Base-by-base conservation (phyloP, 1,140 invertebrate genomes). In the Drosophila virilis region DNA sequence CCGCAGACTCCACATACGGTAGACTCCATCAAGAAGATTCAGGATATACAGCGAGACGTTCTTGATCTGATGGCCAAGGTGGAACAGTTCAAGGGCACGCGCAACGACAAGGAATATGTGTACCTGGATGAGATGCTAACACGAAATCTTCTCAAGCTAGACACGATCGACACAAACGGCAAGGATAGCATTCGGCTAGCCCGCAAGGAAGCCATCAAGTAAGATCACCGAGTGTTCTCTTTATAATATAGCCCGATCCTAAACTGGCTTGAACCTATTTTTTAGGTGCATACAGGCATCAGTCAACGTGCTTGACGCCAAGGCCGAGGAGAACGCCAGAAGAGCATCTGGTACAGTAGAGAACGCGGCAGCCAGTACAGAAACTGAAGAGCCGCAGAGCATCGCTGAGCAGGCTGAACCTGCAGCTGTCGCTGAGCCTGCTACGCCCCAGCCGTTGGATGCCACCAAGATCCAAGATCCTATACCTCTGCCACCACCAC, bases 71-170 rank as follows among this genome's bases (percentile, higher is more conserved):
- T 96, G 93, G 93, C 94, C 12, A 94, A 96, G 82, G 97, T 98
- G 7, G 96, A 97, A 72, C 93, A 94, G 58, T 98, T 97, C 88
- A 93, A 86, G 35, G 97, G 97, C 3, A 94, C 93, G 58, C 94
- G 95, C 77, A 94, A 94, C 76, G 96, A 98, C 82, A 98, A 98
- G 92, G 94, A 96, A 60, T 99, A 98, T 83, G 93, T 97, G 33
- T 98, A 96, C 91, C 92, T 99, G 45, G 98, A 99, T 91, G 98
- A 99, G 93, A 98, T 98, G 97, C 93, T 99, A 12, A 99, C 98
- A 1, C 94, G 98, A 45, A 97, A 97, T 91, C 93, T 99, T 65
- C 95, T 99, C 4, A 97, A 98, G 92, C 92, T 99, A 65, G 98
- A 99, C 91, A 96, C 96, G 77, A 97, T 99, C 60, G 97, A 98